These are phyloP conservation scores for Cataglyphis livida DNA, from an alignment of 2,888 invertebrate species.

Conservation along the genomic window DNA sequence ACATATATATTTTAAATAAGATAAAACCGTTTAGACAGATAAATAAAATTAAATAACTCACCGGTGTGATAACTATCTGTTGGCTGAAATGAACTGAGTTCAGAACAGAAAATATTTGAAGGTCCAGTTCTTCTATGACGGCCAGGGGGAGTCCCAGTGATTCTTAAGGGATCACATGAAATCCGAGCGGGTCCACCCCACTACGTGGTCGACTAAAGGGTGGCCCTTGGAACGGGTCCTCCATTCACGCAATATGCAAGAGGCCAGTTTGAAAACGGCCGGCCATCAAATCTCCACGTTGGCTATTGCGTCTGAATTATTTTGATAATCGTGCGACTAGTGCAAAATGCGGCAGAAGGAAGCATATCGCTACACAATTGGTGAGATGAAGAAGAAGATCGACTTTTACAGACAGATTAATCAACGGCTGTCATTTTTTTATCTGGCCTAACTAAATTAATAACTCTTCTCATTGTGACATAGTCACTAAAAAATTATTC, in stretches of 20 bases:
- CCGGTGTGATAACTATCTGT: background rate
- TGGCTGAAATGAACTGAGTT: background rate
- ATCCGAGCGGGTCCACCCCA: constrained; percentile 78
- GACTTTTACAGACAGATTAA: background rate
- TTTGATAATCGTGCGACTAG: constrained; percentile 44
- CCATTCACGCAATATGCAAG: constrained; percentile 81
- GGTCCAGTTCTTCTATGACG: constrained; percentile 59
- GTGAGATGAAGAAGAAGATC: constrained; percentile 10
- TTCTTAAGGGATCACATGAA: constrained; percentile 73
- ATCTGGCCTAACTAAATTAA: background rate
- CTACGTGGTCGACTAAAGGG: constrained; percentile 78
- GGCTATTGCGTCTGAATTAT: constrained; percentile 62
- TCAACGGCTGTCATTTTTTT: background rate
- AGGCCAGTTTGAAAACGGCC: constrained; percentile 81
- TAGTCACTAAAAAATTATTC: background rate
- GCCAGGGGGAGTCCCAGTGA: constrained; percentile 59
- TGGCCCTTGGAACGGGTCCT: constrained; percentile 77
- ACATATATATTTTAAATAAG: background rate
- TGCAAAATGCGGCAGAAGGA: constrained; percentile 20
- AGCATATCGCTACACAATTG: constrained; percentile 1
- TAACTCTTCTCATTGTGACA: background rate
- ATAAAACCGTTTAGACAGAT: background rate
- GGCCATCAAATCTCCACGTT: constrained; percentile 78
- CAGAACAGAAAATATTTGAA: constrained; percentile 17
- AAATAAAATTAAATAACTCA: constrained; percentile 15